A percentile compares a stretch with the other conserved stretches of the same genome.
These are phyloP conservation scores for Thymallus thymallus DNA, from an alignment of 2,113 vertebrate genomes.

Conservation along the genomic window DNA sequence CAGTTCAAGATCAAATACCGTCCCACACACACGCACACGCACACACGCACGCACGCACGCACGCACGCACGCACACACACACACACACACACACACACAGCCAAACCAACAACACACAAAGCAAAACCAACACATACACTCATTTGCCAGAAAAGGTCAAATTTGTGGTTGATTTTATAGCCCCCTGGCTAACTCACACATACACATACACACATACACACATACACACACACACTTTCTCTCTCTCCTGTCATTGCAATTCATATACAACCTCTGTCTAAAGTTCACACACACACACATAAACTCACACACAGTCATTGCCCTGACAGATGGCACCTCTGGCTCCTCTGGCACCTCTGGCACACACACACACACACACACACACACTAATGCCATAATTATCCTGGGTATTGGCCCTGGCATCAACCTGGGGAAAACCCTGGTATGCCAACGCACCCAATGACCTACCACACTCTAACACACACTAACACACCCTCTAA, in stretches of 20 bases:
- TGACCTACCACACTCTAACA: constrained; percentile 43
- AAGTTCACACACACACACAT: neutral
- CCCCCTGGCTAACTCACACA: constrained; percentile 51
- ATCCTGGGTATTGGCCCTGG: constrained; percentile 64
- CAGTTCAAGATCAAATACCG: constrained; percentile 63
- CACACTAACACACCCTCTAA: too few relatives aligned
- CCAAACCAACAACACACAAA: neutral
- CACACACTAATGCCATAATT: constrained; percentile 63
- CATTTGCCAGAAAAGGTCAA: constrained; percentile 70
- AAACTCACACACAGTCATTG: neutral
- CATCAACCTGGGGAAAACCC: constrained; percentile 67
- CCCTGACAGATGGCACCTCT: constrained; percentile 69
- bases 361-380: too few relatives aligned
- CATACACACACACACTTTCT: constrained; percentile 14
- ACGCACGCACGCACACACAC: too few relatives aligned
- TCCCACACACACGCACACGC: constrained; percentile 4
- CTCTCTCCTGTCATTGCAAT: neutral
- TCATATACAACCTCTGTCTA: neutral
- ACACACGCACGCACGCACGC: too few relatives aligned
- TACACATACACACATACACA: constrained; percentile 42
- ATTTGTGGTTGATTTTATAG: constrained; percentile 70
- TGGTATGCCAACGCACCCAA: constrained; percentile 63
- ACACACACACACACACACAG: too few relatives aligned
- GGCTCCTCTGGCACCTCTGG: constrained; percentile 73
- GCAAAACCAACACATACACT: constrained; percentile 62